These are phyloP conservation scores for Enteromius thamalakanensis DNA, from an alignment of 2,797 vertebrate genomes.

Conservation along the genomic window DNA sequence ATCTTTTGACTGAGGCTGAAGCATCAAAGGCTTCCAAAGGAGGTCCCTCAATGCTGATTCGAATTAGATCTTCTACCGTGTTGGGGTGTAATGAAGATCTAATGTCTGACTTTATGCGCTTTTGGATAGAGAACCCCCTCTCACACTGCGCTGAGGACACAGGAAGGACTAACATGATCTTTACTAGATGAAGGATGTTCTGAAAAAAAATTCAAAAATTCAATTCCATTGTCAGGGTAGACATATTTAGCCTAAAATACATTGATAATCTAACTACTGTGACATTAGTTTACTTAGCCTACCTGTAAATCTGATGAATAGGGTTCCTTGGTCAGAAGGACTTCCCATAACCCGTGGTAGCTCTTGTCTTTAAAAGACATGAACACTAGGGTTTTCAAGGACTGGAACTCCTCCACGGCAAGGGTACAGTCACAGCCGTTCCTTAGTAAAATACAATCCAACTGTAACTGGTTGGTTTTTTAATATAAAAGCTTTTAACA, in stretches of 20 bases:
- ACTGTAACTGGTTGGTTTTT: background rate
- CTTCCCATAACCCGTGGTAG: slow-evolving; percentile 9
- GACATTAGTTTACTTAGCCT: background rate
- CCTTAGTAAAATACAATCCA: slow-evolving; percentile 1
- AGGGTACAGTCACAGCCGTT: background rate
- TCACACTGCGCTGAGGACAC: slow-evolving; percentile 1
- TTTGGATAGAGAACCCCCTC: slow-evolving; percentile 5
- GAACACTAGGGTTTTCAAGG: slow-evolving; percentile 6
- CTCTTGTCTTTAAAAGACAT: slow-evolving; percentile 18
- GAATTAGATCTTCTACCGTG: too few relatives aligned
- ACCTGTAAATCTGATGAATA: background rate
- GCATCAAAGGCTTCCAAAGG: too few relatives aligned
- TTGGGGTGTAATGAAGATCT: background rate
- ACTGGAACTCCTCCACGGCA: background rate
- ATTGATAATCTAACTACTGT: background rate
- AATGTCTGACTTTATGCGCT: background rate
- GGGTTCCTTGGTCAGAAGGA: slow-evolving; percentile 7
- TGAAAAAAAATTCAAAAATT: background rate
- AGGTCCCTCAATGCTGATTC: too few relatives aligned
- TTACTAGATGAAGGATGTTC: slow-evolving; percentile 1
- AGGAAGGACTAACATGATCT: background rate
- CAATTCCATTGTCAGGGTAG: background rate
- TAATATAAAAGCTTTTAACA: background rate
- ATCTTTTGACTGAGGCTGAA: too few relatives aligned
- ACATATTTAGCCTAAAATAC: too few relatives aligned